Base-by-base conservation (phyloP, 2,113 vertebrate genomes). In the Megaceryle torquata region DNA sequence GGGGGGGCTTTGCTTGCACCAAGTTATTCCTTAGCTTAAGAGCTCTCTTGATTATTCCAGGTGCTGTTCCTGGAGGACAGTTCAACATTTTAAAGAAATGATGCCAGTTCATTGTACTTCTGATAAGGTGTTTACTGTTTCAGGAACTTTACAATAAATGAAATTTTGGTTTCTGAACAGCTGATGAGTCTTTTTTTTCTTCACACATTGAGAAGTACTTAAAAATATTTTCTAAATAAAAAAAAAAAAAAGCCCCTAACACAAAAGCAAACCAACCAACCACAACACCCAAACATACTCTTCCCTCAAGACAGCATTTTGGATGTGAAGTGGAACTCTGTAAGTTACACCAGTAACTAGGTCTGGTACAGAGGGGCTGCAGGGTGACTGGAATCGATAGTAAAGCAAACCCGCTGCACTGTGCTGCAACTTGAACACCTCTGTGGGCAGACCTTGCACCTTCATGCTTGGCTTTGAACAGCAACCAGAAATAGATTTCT, bases 131-230 rank as follows among this genome's bases (percentile, higher is more conserved):
- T 91, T 90, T 31, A 37, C 44, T 80, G 53, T 88, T 95, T 53
- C 60, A 86, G 80, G 35, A 92, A 74, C 80, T 81, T 90, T 7
- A 51, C 37, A 88, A 95, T 93, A 94, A 96, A 91, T 46, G 13
- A 54, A 67, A 60, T 28, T 22, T 39, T 67, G n/a, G 87, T 82
- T 94, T 85, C 59, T 53, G 79, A 88, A 59, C 18, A 82, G 25
- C 57, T 79, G 35, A 24, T n/a, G 77, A 6, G 39, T 84, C 82
- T 93, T 63, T 56, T 85, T 37, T 37, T 91, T 56, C 39, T 85
- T 83, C 44, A 13, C 3, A 1, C 16, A 25, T 7, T 79, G 18
- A 51, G 31, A 86, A 91, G 41, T 29, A 24, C 41, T 57, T 89
- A 35, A 67, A 35, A 71, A 19, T 46, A 46, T 18, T 46, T 18